phyloP scores from a whole-genome alignment of 2,113 vertebrate species.

The Dicrurus megarhynchus region DNA sequence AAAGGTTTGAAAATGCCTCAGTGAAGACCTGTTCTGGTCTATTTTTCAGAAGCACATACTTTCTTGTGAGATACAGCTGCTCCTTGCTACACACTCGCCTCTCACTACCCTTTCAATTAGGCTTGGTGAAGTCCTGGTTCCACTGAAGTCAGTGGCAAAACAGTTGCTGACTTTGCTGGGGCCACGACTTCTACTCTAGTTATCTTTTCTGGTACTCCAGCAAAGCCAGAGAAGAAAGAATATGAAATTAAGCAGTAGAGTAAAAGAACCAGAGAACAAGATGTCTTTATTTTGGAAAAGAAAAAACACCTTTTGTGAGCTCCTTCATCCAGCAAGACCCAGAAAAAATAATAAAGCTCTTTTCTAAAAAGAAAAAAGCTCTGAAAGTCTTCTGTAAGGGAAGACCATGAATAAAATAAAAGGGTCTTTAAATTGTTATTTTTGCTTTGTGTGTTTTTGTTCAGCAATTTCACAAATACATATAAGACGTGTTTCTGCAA shows the following conservation, averaged over 20 bases:
- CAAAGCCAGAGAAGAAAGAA: neutral
- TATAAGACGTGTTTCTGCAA: neutral
- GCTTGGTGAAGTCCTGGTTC: neutral
- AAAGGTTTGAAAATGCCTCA: neutral
- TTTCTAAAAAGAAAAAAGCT: neutral
- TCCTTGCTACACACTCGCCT: neutral
- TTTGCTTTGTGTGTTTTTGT: neutral
- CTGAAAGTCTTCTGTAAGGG: neutral
- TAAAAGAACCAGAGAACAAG: neutral
- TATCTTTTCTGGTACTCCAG: neutral
- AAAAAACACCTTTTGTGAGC: neutral
- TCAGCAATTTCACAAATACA: neutral
- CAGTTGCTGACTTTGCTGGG: neutral
- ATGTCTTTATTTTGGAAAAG: neutral
- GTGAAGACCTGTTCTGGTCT: neutral
- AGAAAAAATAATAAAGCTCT: neutral
- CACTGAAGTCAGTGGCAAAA: neutral
- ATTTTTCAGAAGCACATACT: neutral
- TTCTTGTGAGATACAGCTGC: neutral
- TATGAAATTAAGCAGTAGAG: neutral
- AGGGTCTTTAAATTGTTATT: neutral
- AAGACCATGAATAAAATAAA: neutral
- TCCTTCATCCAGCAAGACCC: neutral
- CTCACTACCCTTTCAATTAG: slow-evolving; percentile 8
- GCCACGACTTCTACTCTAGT: neutral